Evolutionary conservation across 2,113 vertebrate species (phyloP).

Genomic region (Cnemophilus loriae): DNA sequence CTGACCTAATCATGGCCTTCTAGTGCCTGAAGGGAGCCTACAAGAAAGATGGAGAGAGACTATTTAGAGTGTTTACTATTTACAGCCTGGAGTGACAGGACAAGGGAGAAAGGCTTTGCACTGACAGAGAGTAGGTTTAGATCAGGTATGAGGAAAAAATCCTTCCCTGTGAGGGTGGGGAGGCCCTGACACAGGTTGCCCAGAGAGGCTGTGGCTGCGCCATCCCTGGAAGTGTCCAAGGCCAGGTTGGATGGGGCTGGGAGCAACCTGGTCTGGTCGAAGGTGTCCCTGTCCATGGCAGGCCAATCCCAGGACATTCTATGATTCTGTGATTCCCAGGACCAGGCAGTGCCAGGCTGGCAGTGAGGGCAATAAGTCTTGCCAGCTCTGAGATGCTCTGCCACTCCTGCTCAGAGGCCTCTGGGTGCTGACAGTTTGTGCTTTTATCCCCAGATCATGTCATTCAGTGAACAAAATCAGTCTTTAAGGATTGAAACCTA

Average conservation of each 20-base stretch:
- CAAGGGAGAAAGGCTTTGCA: background rate
- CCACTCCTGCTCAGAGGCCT: background rate
- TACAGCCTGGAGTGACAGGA: background rate
- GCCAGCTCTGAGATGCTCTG: accelerated
- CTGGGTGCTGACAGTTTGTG: background rate
- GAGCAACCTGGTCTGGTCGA: background rate
- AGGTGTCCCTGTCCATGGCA: background rate
- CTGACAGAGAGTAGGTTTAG: background rate
- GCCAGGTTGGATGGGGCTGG: background rate
- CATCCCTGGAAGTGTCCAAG: background rate
- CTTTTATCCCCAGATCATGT: background rate
- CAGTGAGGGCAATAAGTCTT: accelerated
- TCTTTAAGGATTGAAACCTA: accelerated
- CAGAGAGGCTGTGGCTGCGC: background rate
- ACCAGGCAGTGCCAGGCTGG: background rate
- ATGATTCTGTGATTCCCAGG: accelerated
- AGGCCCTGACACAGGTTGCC: background rate
- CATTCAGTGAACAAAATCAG: background rate
- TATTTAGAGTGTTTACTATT: background rate
- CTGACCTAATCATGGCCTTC: background rate
- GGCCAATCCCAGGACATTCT: background rate
- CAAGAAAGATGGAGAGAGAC: background rate
- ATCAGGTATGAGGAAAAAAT: background rate
- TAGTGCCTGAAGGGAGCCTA: background rate
- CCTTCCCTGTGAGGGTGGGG: background rate